Percentiles rank a stretch among this genome's conserved stretches.
phyloP scores from a whole-genome alignment of 1,140 invertebrate species.

The Parasteatoda tepidariorum region DNA sequence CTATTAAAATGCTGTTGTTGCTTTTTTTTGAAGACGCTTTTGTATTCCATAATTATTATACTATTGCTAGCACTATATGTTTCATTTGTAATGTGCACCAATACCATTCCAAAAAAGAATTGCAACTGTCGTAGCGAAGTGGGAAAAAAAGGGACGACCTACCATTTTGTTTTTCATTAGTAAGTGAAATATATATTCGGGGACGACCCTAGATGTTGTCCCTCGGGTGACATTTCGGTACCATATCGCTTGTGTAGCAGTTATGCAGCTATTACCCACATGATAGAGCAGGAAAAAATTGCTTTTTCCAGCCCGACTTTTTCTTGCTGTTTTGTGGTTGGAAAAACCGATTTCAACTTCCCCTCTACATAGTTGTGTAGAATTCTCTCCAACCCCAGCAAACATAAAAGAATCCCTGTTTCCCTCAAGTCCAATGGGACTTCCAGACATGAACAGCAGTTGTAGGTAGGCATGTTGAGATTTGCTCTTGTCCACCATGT shows the following conservation, averaged over 20 bases:
- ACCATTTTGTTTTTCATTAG: slow-evolving; percentile 56
- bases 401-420: neutral
- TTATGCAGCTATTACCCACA: slow-evolving; percentile 57
- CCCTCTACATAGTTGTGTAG: neutral
- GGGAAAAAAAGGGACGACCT: neutral
- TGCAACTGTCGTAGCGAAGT: neutral
- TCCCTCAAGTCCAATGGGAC: slow-evolving; percentile 1
- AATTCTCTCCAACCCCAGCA: neutral
- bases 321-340: neutral
- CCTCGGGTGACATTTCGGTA: slow-evolving; percentile 35
- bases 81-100: too few relatives aligned
- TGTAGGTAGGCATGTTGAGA: neutral
- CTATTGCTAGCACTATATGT: too few relatives aligned
- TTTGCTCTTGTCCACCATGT: neutral
- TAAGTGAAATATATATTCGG: slow-evolving; percentile 52
- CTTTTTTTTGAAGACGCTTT: too few relatives aligned
- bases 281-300: slow-evolving; percentile 57
- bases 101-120: neutral
- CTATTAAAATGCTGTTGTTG: too few relatives aligned
- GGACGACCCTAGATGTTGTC: slow-evolving; percentile 2
- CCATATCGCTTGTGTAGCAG: slow-evolving; percentile 54
- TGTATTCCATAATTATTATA: too few relatives aligned
- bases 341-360: slow-evolving; percentile 51
- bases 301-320: slow-evolving; percentile 2
- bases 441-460: slow-evolving; percentile 3